These are phyloP conservation scores for Conus betulinus DNA, from an alignment of 1,140 invertebrate species.

Conservation along the genomic window DNA sequence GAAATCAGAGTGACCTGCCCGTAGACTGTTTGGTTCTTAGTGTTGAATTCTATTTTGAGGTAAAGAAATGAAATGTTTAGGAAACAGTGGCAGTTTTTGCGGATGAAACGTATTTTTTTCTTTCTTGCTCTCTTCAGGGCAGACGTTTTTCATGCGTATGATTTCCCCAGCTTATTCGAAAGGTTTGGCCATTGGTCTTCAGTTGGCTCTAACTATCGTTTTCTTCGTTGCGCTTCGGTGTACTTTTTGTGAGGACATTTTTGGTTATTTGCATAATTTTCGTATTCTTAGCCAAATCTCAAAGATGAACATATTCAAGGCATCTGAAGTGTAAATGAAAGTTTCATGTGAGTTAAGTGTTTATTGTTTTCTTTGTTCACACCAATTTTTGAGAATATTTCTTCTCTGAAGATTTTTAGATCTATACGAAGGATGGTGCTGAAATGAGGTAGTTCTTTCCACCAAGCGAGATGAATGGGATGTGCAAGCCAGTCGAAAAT, in stretches of 20 bases:
- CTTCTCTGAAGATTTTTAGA: background rate
- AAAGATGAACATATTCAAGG: background rate
- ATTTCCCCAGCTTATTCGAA: background rate
- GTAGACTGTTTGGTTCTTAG: slow-evolving; percentile 8
- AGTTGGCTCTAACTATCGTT: background rate
- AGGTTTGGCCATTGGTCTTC: background rate
- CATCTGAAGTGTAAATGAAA: background rate
- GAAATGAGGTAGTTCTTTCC: background rate
- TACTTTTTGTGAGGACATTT: background rate
- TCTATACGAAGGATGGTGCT: background rate
- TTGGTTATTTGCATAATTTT: background rate
- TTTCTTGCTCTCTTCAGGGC: background rate
- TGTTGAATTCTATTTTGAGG: background rate
- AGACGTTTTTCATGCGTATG: background rate
- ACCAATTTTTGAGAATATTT: no score
- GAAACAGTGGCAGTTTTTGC: background rate
- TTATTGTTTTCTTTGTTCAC: no score
- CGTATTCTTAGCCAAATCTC: background rate
- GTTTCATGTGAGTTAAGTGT: no score
- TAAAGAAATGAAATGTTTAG: background rate
- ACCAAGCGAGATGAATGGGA: slow-evolving; percentile 21
- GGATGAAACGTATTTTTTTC: background rate
- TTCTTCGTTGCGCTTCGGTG: background rate
- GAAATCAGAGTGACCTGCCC: background rate
- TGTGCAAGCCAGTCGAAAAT: slow-evolving; percentile 1